phyloP scores from a whole-genome alignment of 2,888 invertebrate genomes.

The Choreutis nemorana region DNA sequence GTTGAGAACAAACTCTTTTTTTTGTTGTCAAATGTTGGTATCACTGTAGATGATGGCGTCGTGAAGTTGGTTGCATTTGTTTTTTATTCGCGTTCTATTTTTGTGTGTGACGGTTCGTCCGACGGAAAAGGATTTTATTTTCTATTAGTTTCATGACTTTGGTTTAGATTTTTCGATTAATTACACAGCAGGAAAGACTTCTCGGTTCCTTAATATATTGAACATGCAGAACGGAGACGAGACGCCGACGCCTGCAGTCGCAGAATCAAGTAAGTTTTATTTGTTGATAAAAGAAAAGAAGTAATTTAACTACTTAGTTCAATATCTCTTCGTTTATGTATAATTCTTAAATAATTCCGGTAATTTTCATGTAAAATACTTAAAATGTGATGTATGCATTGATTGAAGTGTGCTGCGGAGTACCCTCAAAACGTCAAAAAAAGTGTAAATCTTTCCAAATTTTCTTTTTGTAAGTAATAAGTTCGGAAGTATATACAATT shows the following conservation, averaged over 20 bases:
- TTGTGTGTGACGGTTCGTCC: conserved; percentile 63
- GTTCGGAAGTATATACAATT: too few relatives aligned
- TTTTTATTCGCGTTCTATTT: conserved; percentile 65
- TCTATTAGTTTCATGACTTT: conserved; percentile 48
- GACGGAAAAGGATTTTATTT: conserved; percentile 41
- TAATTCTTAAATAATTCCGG: too few relatives aligned
- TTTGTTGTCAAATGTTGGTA: conserved; percentile 16
- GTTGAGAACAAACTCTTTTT: conserved; percentile 12
- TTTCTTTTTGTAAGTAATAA: too few relatives aligned
- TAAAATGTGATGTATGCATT: too few relatives aligned
- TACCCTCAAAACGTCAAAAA: too few relatives aligned
- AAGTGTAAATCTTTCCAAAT: too few relatives aligned
- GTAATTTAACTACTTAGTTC: too few relatives aligned
- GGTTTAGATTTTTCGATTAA: conserved; percentile 30
- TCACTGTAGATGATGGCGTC: conserved; percentile 17
- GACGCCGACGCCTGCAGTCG: conserved; percentile 36
- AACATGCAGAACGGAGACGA: conserved; percentile 63
- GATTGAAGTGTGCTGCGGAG: too few relatives aligned
- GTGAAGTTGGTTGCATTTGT: conserved; percentile 48
- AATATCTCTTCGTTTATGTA: too few relatives aligned
- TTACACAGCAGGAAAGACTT: too few relatives aligned
- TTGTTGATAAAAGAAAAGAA: too few relatives aligned
- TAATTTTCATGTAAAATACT: too few relatives aligned
- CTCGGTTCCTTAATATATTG: conserved; percentile 40
- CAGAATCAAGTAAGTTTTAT: conserved; percentile 49